Evolutionary conservation across 1,140 invertebrate species (phyloP), one percentile per base, ranked within the genome.

Genomic region (Aphelinus certus): DNA sequence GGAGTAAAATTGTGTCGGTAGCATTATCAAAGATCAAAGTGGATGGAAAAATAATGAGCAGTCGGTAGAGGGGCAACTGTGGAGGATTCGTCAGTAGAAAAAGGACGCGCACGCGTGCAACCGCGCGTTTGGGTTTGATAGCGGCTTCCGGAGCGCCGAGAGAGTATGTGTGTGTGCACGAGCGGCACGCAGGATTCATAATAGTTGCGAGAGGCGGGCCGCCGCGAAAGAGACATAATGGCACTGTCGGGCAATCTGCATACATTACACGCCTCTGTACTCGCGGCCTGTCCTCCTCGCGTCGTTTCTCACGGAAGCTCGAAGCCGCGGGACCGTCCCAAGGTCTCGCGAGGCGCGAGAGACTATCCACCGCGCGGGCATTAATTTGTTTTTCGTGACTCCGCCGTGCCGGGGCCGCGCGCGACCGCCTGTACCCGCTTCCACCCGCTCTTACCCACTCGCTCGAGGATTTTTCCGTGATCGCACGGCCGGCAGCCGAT

Each of bases 231-330:
- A 83, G 83, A 85, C 80, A 81, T 84, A 86, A 86, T 84, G 79
- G 81, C 80, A 83, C 79, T 79, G 46, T 45, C 77, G 78, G 73
- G 83, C 78, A 86, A 87, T 87, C 82, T 87, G 85, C 86, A 87
- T 87, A 86, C 76, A 86, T 87, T 86, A 86, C 57, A 26, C 26
- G 26, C 26, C 26, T 26, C 26, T 26, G 26, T 26, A 26, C 26
- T 26, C 26, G 26, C 26, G 26, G 26, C 26, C 26, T 47, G 62
- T 72, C 43, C 81, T 83, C 80, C 81, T 76, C 26, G 63, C 78
- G 77, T 76, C 48, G 73, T 83, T 85, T 85, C 84, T 84, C 84
- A 85, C 84, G 84, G 84, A 85, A 85, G 83, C 80, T 26, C 26
- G 26, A 26, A 26, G 26, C 26, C 26, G 26, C 26, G 7, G 45